Base-by-base conservation (phyloP, 2,113 vertebrate species). In the Pluvialis apricaria region DNA sequence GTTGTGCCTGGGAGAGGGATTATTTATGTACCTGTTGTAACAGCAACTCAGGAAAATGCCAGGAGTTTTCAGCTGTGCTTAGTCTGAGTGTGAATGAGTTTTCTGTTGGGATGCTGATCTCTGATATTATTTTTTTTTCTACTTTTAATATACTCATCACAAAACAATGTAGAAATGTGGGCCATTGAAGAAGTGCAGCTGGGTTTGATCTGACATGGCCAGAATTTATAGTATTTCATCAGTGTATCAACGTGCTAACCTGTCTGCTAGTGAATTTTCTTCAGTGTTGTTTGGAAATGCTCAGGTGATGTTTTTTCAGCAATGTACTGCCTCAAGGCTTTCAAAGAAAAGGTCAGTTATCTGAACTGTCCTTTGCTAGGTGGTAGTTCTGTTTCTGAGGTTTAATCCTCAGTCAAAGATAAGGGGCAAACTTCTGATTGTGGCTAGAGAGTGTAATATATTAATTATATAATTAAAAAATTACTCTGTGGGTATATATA, bases 21-120 rank as follows among this genome's bases (percentile, higher is more conserved):
- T 91, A 57, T 77, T 92, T 88, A 65, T 66, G 62, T 90, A 85
- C 26, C 32, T 76, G 52, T 71, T 82, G 18, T 45, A 95, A 76
- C 38, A 44, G 45, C 82, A 92, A 93, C 55, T 78, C 9, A 36
- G 40, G 78, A 71, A 85, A 47, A 51, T 2, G 3, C 79, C 22
- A 79, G 25, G 70, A 36, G 17, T 68, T 80, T 80, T 86, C 61
- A 58, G 13, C 17, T 76, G 38, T 80, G 52, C n/a, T 82, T 68
- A 55, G 49, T 70, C 73, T 64, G 20, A 93, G 16, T 25, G 44
- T 85, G 31, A 86, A 66, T 68, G n/a, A 86, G n/a, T 51, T 90
- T 90, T 90, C 47, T 51, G 45, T 22, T 76, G 29, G 9, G 28
- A 76, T 68, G 19, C 22, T 71, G 15, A 68, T 76, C 25, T 71